Percentiles rank a stretch among this genome's conserved stretches.
These are phyloP conservation scores for Anser brachyrhynchus DNA, from an alignment of 2,113 vertebrate genomes.

Conservation along the genomic window DNA sequence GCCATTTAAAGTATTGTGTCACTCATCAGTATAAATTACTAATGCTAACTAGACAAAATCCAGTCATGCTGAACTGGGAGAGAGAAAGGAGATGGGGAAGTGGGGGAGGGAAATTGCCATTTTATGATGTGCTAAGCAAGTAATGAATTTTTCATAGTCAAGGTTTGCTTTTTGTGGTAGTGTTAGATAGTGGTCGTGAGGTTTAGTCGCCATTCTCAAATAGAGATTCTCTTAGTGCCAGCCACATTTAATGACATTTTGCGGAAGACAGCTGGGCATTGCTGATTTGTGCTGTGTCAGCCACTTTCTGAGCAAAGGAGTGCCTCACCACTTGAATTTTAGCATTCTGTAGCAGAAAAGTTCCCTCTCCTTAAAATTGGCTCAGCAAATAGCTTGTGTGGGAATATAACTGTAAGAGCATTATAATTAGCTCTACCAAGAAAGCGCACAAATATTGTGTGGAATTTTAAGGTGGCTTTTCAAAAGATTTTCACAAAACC, in stretches of 20 bases:
- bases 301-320: slow-evolving; percentile 38
- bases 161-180: slow-evolving; percentile 53
- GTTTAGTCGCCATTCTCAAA: slow-evolving; percentile 47
- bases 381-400: slow-evolving; percentile 39
- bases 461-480: slow-evolving; percentile 31
- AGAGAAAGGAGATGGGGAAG: not conserved
- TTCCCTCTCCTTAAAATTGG: slow-evolving; percentile 41
- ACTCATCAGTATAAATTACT: slow-evolving; percentile 8
- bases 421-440: slow-evolving; percentile 21
- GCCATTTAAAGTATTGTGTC: slow-evolving; percentile 9
- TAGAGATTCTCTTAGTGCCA: slow-evolving; percentile 36
- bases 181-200: slow-evolving; percentile 52
- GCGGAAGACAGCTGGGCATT: slow-evolving; percentile 61
- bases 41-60: not conserved
- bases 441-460: not conserved
- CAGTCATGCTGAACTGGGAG: not conserved
- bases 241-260: slow-evolving; percentile 72
- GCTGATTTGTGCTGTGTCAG: slow-evolving; percentile 59
- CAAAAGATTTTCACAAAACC: slow-evolving; percentile 61
- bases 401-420: not conserved
- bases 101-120: not conserved
- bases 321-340: slow-evolving; percentile 35
- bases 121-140: not conserved
- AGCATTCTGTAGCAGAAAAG: slow-evolving; percentile 57
- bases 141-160: slow-evolving; percentile 32